Evolutionary conservation across 2,888 invertebrate genomes (phyloP).

Genomic region (Zonitis immaculata): DNA sequence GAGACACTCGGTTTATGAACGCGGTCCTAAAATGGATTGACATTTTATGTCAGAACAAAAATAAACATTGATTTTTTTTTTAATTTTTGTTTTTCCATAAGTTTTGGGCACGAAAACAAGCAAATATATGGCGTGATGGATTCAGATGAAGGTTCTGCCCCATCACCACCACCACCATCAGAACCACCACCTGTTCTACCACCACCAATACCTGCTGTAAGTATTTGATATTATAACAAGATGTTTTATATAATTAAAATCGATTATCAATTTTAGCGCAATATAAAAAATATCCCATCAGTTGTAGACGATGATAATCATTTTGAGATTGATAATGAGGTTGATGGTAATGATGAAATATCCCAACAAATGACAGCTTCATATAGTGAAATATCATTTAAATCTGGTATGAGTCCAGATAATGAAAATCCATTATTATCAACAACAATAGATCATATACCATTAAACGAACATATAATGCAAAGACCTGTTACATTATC

Average conservation of each 20-base stretch:
- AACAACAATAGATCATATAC: conserved; percentile 43
- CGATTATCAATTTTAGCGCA: conserved; percentile 19
- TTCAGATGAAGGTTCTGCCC: conserved; percentile 20
- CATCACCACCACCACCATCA: conserved; percentile 35
- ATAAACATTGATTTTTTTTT: too few relatives aligned
- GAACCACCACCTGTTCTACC: conserved; percentile 38
- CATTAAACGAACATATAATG: conserved; percentile 40
- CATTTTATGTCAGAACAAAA: too few relatives aligned
- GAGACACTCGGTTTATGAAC: too few relatives aligned
- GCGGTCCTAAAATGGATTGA: too few relatives aligned
- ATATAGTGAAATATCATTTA: conserved; percentile 73
- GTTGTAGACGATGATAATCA: conserved; percentile 14
- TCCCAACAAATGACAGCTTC: conserved; percentile 71
- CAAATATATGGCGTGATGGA: conserved; percentile 14
- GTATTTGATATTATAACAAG: too few relatives aligned
- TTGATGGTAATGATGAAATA: conserved; percentile 53
- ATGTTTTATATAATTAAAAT: too few relatives aligned
- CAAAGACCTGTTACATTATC: conserved; percentile 43
- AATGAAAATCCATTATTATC: conserved; percentile 41
- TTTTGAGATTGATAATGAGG: conserved; percentile 22
- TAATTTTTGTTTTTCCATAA: too few relatives aligned
- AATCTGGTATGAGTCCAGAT: conserved; percentile 57
- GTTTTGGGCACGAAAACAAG: too few relatives aligned
- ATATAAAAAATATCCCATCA: conserved; percentile 6
- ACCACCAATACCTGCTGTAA: conserved; percentile 39